Base-by-base conservation (phyloP, 1,140 invertebrate genomes). In the Metopolophium dirhodum region DNA sequence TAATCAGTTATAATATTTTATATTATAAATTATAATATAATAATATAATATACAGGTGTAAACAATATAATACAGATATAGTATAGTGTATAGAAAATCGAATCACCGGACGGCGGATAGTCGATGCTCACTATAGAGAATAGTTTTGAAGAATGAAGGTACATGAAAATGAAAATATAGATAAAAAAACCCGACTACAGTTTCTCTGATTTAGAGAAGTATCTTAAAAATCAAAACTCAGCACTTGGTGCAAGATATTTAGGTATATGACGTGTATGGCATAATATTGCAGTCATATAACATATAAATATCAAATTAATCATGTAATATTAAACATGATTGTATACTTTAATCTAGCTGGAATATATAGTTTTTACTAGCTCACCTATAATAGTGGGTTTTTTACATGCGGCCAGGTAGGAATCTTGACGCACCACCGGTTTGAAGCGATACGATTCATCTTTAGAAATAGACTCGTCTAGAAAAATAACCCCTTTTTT, bases 371-470 rank as follows among this genome's bases (percentile, higher is more conserved):
- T 82, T 68, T 9, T 41, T 26, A 45, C 51, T 93, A 49, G 57
- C 93, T 93, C 92, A 93, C 93, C 88, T 91, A 88, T 94, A 41
- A 93, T 93, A 68, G 94, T 93, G 77, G 95, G 94, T 93, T 95
- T 95, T 94, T 95, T 94, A 95, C 95, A 94, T 94, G 95, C 95
- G 90, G 95, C 95, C 54, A 96, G 94, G 95, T 96, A 96, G 51
- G 95, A 96, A 94, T 96, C 95, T 93, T 96, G 95, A 94, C 95
- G 95, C 23, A 94, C 94, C 26, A 95, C 94, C 45, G 95, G 95
- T 94, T 95, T 95, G 91, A 95, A 95, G 90, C 95, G 91, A 83
- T 93, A 93, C 49, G 91, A 93, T 85, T 93, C 91, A 47, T 93
- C 91, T 85, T 93, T 93, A 93, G 91, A 95, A 83, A 95, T 95